These are phyloP conservation scores for Malurus elegans DNA, from an alignment of 2,113 vertebrate genomes.

Conservation along the genomic window DNA sequence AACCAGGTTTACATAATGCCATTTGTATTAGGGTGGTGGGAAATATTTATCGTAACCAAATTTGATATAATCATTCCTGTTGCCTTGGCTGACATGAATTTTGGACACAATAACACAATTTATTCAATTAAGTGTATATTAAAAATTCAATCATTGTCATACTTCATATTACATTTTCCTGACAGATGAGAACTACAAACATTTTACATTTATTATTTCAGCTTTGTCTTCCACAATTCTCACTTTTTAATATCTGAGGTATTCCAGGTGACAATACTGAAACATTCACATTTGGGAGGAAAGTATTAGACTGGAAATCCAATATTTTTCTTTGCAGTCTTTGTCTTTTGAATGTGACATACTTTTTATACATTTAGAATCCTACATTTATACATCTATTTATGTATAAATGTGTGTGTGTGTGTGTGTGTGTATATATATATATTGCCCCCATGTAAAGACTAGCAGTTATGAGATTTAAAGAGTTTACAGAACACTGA, in stretches of 20 bases:
- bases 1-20: neutral
- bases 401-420: no score
- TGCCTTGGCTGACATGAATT: neutral
- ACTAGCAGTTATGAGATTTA: neutral
- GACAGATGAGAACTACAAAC: neutral
- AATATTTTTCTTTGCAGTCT: neutral
- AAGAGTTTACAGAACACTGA: neutral
- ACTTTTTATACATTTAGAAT: neutral
- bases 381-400: neutral
- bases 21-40: neutral
- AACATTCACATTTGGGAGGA: neutral
- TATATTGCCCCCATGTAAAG: neutral
- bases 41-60: neutral
- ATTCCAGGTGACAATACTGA: neutral
- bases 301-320: neutral
- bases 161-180: neutral
- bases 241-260: slow-evolving; percentile 9
- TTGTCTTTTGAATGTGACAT: neutral
- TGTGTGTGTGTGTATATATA: no score
- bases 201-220: neutral
- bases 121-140: neutral
- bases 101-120: neutral
- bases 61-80: neutral
- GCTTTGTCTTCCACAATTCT: neutral
- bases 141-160: neutral